These are phyloP conservation scores for Leiothrix lutea DNA, from an alignment of 2,113 vertebrate species.

Conservation along the genomic window DNA sequence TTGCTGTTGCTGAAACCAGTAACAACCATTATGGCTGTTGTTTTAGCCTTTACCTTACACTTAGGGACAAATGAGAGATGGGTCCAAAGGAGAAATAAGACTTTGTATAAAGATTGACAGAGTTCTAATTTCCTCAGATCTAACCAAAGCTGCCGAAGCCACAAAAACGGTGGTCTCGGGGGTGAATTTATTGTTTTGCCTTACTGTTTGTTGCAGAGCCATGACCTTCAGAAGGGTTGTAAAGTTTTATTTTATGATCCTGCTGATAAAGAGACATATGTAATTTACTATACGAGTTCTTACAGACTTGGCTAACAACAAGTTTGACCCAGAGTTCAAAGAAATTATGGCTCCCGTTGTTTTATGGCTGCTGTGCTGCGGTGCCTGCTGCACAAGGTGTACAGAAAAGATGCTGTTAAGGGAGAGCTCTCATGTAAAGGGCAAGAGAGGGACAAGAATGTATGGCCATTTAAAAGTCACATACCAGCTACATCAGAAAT, in stretches of 20 bases:
- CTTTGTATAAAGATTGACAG: background rate
- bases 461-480: background rate
- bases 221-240: constrained; percentile 17
- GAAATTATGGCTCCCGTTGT: constrained; percentile 36
- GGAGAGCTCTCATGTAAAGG: background rate
- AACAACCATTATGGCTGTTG: background rate
- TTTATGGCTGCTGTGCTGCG: background rate
- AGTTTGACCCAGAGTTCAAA: constrained; percentile 53
- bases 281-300: constrained; percentile 22
- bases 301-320: constrained; percentile 43
- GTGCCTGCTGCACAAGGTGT: background rate
- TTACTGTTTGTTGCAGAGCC: constrained; percentile 11
- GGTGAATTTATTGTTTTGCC: constrained; percentile 20
- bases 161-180: background rate
- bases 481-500: background rate
- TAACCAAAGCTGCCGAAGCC: background rate
- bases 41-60: background rate
- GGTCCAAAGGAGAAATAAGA: background rate
- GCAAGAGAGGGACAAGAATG: background rate
- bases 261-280: constrained; percentile 10
- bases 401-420: background rate
- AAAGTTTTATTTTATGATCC: constrained; percentile 54
- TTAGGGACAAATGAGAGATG: background rate
- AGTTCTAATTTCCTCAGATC: background rate
- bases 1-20: background rate